Base-by-base conservation (phyloP, 2,113 vertebrate species). In the Brachyhypopomus gauderio region DNA sequence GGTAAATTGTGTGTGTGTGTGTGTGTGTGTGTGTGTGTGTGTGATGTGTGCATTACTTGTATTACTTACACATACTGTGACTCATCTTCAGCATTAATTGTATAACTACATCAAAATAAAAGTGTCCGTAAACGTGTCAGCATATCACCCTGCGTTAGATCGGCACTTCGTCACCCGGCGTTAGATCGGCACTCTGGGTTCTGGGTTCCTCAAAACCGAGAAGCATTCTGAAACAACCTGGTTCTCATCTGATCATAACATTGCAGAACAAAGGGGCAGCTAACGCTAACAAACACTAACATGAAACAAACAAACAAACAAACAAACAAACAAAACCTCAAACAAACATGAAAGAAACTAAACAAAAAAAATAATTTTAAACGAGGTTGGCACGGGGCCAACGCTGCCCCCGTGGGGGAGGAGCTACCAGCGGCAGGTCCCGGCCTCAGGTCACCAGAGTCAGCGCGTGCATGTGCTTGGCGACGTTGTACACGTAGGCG, bases 401-500 rank as follows among this genome's bases (percentile, higher is more conserved):
- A 70, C 59, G 38, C 9, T 52, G 52, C 59, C 41, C 30, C 64
- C 5, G 27, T n/a, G 77, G 56, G 38, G 72, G 41, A 79, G 69
- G 23, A 67, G 80, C 41, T 36, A 38, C 45, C 20, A 19, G 41
- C 27, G 78, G 23, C 71, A 9, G 67, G 60, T 14, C 20, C 34
- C 22, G 80, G 85, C 81, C 75, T 94, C 89, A 98, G 93, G 93
- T 96, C 91, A 93, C 95, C 4, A 95, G 92, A 0, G 93, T 96
- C 88, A 92, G 81, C 0, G 92, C 93, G 5, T 98, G 96, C 97
- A 99, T 98, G 69, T 95, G 93, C 85, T 98, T 97, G 11, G 98
- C 98, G 17, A 99, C 93, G 70, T 95, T 95, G 64, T 97, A 99
- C 83, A 99, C 97, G 14, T 99, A 98, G 90, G 96, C 85, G 88